These are phyloP conservation scores for Geococcyx californianus DNA, from an alignment of 2,113 vertebrate genomes.

Conservation along the genomic window DNA sequence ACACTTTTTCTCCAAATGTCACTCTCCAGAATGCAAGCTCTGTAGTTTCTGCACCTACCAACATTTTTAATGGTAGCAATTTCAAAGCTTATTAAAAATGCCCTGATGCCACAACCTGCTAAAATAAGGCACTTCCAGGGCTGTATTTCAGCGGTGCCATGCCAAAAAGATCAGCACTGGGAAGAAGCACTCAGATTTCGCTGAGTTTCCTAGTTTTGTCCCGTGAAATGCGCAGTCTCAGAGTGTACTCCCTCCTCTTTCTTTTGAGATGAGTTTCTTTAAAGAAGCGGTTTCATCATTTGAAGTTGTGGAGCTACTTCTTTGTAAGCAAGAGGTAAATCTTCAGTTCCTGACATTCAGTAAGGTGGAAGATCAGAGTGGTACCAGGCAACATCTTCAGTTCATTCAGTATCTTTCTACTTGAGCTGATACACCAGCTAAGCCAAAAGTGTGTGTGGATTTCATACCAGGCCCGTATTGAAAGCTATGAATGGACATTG, in stretches of 20 bases:
- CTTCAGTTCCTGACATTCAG: conserved; percentile 51
- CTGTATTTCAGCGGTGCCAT: conserved; percentile 44
- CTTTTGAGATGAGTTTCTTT: conserved; percentile 69
- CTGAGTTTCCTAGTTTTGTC: conserved; percentile 50
- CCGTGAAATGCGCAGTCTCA: background rate
- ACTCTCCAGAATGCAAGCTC: background rate
- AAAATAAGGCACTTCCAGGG: conserved; percentile 79
- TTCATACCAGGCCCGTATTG: background rate
- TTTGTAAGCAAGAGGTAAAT: background rate
- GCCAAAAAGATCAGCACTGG: conserved; percentile 8
- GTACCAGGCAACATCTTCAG: conserved; percentile 30
- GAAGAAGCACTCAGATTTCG: conserved; percentile 1
- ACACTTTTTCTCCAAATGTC: background rate
- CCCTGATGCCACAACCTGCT: conserved; percentile 51
- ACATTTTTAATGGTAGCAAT: conserved; percentile 47
- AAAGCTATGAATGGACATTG: conserved; percentile 77
- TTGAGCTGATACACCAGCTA: background rate
- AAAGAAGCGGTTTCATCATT: background rate
- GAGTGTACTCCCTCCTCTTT: background rate
- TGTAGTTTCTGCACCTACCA: conserved; percentile 39
- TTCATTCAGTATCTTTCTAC: background rate
- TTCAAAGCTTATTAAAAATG: conserved; percentile 47
- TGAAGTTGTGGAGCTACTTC: conserved; percentile 14
- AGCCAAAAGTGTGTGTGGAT: background rate
- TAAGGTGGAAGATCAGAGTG: conserved; percentile 41